Base-by-base conservation (phyloP, 1,140 invertebrate species). In the Drosophila albomicans region DNA sequence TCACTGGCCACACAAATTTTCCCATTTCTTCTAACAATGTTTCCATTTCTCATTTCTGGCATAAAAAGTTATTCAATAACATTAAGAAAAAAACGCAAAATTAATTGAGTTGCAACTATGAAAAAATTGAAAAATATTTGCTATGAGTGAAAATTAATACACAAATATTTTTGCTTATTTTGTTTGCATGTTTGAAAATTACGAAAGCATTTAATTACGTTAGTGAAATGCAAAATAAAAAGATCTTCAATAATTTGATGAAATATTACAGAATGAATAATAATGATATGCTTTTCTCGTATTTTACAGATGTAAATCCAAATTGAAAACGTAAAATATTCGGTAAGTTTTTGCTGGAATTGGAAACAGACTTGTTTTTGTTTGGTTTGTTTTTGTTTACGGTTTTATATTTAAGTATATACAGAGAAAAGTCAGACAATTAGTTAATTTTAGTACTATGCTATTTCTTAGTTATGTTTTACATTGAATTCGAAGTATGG, bases 361-460 rank as follows among this genome's bases (percentile, higher is more conserved):
- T 54, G 13, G 30, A 7, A 54, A 54, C 51, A 54, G 28, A 32
- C 28, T 54, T n/a, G 11, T 49, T 11, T 10, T 4, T 28, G 3
- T 25, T 25, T 25, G 3, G 20, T 25, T 4, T 25, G 20, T 25
- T 25, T 3, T 25, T 25, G 20, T 4, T 25, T 25, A 25, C 3
- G 20, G 35, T 1, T 38, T 38, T 28, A 28, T 28, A 28, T 49
- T 52, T 54, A 16, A 49, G 8, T 46, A 49, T 62, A 48, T 48
- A 43, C 54, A 57, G 45, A 57, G 46, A 66, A 25, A 25, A 51
- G 69, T 58, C 63, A 71, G 52, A 72, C 45, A 41, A 43, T 64
- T 52, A 20, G 30, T 54, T 32, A 32, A 54, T 32, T 15, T 54
- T 54, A 54, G 30, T 32, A 7, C 11, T 54, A 32, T 35, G 0